Base-by-base conservation (phyloP, 2,113 vertebrate genomes). In the Hippocampus comes region DNA sequence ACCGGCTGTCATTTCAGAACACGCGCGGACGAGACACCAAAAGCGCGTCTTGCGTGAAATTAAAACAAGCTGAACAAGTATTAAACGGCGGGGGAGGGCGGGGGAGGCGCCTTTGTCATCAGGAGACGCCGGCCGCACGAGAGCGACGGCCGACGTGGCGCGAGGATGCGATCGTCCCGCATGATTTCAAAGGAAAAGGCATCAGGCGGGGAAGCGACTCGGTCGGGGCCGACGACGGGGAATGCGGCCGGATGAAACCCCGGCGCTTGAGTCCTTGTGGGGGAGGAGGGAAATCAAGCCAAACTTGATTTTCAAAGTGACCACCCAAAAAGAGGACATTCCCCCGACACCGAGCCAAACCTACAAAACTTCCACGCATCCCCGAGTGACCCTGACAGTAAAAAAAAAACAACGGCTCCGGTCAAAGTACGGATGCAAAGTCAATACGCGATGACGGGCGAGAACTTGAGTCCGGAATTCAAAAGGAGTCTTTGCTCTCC, bases 1-100 rank as follows among this genome's bases (percentile, higher is more conserved):
- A 53, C 48, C 48, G 2, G 42, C 42, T 42, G 18, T 63, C 34
- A 77, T 57, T 82, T 85, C 78, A 83, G 53, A 88, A 83, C 80
- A 74, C 78, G 71, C 82, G 85, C 65, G 71, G 76, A 88, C 76
- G 81, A 86, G 86, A 81, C 77, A 82, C 68, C 70, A 60, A 83
- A 81, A 87, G 70, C 74, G 84, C 41, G 66, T 88, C 88, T 87
- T 87, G 88, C 87, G 87, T 89, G 84, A 89, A 89, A 90, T 89
- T 87, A 89, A 89, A 88, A 89, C 86, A 89, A 87, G 83, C 30
- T 85, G 83, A 84, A 79, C 68, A 88, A 86, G 83, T 84, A 76
- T 78, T 80, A 86, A 89, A 91, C 84, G 79, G 80, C 81, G 88
- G 80, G 71, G 70, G 42, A 10, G 4, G 25, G 25, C 1, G 57